phyloP scores from a whole-genome alignment of 2,113 vertebrate species.

The Hemiscyllium ocellatum region DNA sequence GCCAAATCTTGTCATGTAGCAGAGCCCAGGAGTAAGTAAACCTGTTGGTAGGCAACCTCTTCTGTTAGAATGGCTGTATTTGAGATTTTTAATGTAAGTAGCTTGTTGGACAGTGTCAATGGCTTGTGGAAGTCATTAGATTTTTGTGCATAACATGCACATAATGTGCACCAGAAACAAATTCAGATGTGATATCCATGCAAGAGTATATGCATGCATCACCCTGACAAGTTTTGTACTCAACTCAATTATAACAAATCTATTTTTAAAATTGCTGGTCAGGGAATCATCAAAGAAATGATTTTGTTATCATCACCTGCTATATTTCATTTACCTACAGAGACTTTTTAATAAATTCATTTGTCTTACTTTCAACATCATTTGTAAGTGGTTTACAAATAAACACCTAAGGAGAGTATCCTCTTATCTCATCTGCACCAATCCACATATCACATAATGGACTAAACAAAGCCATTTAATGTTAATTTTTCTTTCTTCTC shows the following conservation, averaged over 20 bases:
- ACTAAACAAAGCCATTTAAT: neutral
- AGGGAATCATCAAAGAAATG: neutral
- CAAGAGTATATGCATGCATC: neutral
- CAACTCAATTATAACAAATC: neutral
- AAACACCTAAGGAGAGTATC: neutral
- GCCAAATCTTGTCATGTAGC: neutral
- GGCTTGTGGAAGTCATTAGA: neutral
- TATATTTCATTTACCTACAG: neutral
- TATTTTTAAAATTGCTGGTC: neutral
- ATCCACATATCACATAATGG: neutral
- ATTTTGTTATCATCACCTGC: neutral
- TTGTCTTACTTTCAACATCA: neutral
- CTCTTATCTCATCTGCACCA: neutral
- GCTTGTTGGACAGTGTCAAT: neutral
- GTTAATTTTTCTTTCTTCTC: neutral
- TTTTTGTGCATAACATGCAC: neutral
- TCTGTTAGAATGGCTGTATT: neutral
- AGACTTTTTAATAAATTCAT: neutral
- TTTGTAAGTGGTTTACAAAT: neutral
- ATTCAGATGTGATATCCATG: neutral
- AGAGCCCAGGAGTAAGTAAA: neutral
- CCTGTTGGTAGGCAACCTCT: neutral
- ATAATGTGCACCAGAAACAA: neutral
- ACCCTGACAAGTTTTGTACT: neutral
- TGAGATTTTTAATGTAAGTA: constrained; percentile 2